phyloP scores from a whole-genome alignment of 2,888 invertebrate species.

The Poecilobothrus nobilitatus region DNA sequence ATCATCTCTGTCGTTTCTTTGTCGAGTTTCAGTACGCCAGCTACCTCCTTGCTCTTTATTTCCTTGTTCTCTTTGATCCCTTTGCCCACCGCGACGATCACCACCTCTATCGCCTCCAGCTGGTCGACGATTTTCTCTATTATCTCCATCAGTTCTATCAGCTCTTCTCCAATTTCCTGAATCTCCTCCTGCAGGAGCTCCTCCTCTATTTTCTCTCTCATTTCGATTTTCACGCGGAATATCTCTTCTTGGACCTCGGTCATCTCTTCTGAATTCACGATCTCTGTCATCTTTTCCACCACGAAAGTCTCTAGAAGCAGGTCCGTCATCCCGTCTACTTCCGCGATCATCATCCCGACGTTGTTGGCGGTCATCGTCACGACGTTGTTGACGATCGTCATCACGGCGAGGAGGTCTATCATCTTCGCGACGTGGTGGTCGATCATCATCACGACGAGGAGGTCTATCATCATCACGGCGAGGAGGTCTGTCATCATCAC shows the following conservation, averaged over 20 bases:
- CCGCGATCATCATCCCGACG: slow-evolving; percentile 22
- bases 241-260: slow-evolving; percentile 26
- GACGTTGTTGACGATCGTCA: slow-evolving; percentile 21
- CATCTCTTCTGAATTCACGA: slow-evolving; percentile 27
- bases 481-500: slow-evolving; percentile 15
- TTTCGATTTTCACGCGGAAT: not conserved
- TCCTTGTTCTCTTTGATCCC: slow-evolving; percentile 22
- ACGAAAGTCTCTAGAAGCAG: not conserved
- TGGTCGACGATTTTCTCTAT: slow-evolving; percentile 23
- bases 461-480: slow-evolving; percentile 11
- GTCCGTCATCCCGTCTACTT: slow-evolving; percentile 23
- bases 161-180: slow-evolving; percentile 17
- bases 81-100: slow-evolving; percentile 27
- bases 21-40: slow-evolving; percentile 38
- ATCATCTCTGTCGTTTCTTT: slow-evolving; percentile 36
- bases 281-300: slow-evolving; percentile 24
- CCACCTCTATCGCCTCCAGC: slow-evolving; percentile 40
- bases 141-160: slow-evolving; percentile 7
- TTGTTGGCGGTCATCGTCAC: slow-evolving; percentile 20
- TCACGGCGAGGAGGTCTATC: slow-evolving; percentile 17
- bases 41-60: slow-evolving; percentile 28
- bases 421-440: slow-evolving; percentile 16
- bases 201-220: slow-evolving; percentile 24
- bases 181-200: slow-evolving; percentile 33
- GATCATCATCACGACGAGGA: slow-evolving; percentile 22